Conservation (phyloP, 1,140 invertebrate species). For the Drosophila oshimai region DNA sequence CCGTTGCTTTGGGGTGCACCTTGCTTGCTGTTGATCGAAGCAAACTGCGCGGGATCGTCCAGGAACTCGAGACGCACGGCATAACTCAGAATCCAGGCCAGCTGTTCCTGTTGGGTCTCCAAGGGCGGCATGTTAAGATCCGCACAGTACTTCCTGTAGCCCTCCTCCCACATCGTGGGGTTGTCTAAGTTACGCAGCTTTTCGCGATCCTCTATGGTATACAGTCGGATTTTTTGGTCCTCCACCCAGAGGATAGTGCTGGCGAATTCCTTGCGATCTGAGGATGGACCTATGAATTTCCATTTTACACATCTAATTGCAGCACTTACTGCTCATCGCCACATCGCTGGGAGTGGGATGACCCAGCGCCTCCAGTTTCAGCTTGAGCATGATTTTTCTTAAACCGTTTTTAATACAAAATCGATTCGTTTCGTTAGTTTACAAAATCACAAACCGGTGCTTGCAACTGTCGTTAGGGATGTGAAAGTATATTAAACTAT, state of each 20-base stretch:
- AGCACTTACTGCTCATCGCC: conserved; percentile 39
- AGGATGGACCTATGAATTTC: conserved; percentile 29
- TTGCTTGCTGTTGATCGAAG: conserved; percentile 86
- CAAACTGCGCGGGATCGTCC: conserved; percentile 90
- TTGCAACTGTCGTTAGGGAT: no score
- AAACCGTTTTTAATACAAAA: conserved; percentile 11
- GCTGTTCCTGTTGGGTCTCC: conserved; percentile 84
- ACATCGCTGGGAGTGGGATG: conserved; percentile 86
- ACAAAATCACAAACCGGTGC: conserved; percentile 1
- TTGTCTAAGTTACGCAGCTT: conserved; percentile 85
- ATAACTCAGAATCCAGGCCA: conserved; percentile 94
- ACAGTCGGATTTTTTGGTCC: conserved; percentile 96
- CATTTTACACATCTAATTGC: no score
- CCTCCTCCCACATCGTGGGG: conserved; percentile 87
- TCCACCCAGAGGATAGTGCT: conserved; percentile 95
- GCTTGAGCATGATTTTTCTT: conserved; percentile 44
- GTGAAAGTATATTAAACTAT: no score
- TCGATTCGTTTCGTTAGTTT: neutral
- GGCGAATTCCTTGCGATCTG: conserved; percentile 91
- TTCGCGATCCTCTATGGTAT: conserved; percentile 92
- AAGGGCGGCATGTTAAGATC: conserved; percentile 88
- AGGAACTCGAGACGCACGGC: conserved; percentile 92
- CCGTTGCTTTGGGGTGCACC: conserved; percentile 83
- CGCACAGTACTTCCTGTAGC: conserved; percentile 89
- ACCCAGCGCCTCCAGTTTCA: conserved; percentile 84